Conservation (phyloP, 2,113 vertebrate species). For the Prunella himalayana region DNA sequence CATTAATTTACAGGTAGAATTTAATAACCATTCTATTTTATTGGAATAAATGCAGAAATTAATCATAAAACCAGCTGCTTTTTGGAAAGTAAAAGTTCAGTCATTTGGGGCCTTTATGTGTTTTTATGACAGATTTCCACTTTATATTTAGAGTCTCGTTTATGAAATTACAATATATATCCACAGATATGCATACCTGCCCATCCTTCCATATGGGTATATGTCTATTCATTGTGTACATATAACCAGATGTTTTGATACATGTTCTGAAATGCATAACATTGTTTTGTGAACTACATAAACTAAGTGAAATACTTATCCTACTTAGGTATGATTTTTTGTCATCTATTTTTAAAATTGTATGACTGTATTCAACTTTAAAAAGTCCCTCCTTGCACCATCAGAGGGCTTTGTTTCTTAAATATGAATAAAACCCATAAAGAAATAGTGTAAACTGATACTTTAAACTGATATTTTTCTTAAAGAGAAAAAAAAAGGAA, state of each 20-base stretch:
- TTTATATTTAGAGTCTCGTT: background rate
- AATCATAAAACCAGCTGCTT: background rate
- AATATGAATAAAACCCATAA: background rate
- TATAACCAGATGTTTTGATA: background rate
- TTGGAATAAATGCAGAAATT: background rate
- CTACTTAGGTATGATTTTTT: background rate
- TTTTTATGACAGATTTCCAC: background rate
- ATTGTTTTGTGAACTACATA: background rate
- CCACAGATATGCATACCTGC: background rate
- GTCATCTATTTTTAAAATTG: background rate
- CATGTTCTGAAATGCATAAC: background rate
- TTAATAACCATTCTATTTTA: background rate
- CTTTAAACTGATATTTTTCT: background rate
- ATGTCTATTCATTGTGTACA: background rate
- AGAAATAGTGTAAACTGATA: background rate
- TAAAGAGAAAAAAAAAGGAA: background rate
- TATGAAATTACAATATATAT: background rate
- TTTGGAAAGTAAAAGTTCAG: background rate
- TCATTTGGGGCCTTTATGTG: background rate
- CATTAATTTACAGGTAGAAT: background rate
- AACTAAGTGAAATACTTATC: background rate
- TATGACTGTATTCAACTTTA: background rate
- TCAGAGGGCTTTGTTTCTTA: background rate
- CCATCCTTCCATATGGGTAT: background rate
- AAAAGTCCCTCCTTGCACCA: background rate